A percentile compares a stretch with the other conserved stretches of the same genome.
Evolutionary conservation across 1,140 invertebrate species (phyloP).

Genomic region (Trinorchestia longiramus): DNA sequence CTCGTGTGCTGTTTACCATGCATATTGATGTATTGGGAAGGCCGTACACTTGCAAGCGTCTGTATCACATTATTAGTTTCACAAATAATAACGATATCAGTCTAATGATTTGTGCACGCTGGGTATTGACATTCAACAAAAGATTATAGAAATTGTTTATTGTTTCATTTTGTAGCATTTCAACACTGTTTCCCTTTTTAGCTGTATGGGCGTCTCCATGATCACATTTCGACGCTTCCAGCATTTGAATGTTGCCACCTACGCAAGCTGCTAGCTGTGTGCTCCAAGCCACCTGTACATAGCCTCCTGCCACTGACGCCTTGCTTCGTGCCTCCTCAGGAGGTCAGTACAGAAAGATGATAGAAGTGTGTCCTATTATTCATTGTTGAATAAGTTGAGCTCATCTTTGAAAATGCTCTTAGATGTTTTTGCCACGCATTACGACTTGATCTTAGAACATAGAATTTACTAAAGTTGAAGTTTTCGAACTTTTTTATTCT

Average conservation of each 20-base stretch:
- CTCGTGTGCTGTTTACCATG: no score
- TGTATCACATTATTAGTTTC: no score
- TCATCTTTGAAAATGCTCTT: neutral
- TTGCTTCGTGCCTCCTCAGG: constrained; percentile 60
- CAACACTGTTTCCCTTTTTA: neutral
- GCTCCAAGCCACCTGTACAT: constrained; percentile 59
- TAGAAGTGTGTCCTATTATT: neutral
- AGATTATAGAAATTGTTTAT: neutral
- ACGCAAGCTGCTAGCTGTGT: constrained; percentile 53
- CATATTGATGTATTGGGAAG: no score
- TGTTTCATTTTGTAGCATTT: neutral
- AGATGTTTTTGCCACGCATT: no score
- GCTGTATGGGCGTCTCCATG: constrained; percentile 60
- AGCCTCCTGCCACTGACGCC: constrained; percentile 65
- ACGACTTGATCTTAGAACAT: no score
- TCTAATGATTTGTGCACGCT: no score
- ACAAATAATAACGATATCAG: no score
- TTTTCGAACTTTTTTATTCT: no score
- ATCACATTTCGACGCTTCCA: constrained; percentile 57
- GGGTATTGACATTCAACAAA: no score
- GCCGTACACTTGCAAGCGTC: no score
- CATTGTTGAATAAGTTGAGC: neutral
- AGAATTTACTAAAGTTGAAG: no score
- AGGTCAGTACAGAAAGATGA: constrained; percentile 49
- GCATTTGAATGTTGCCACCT: constrained; percentile 59